These are phyloP conservation scores for Dendrocopos noguchii DNA, from an alignment of 2,113 vertebrate genomes.

Conservation along the genomic window DNA sequence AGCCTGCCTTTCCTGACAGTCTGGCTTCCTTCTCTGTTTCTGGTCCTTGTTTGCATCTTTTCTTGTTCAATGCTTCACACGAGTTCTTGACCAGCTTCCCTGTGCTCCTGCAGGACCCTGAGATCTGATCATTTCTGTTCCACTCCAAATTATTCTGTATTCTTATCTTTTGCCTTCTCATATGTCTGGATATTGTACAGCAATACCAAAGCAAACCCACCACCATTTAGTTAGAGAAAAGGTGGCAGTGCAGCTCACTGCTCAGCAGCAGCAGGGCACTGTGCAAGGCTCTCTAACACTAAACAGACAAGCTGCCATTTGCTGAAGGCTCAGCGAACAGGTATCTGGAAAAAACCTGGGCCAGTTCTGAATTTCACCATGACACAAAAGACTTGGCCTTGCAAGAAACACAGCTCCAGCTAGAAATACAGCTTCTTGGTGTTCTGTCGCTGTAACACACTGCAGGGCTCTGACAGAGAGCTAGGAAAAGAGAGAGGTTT, in stretches of 20 bases:
- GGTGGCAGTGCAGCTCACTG: neutral
- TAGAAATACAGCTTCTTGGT: neutral
- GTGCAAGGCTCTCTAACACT: neutral
- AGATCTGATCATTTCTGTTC: neutral
- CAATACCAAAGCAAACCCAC: neutral
- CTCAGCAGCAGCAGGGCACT: neutral
- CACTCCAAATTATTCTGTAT: neutral
- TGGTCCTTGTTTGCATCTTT: neutral
- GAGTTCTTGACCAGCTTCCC: neutral
- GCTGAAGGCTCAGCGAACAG: neutral
- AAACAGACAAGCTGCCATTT: neutral
- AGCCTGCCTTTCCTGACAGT: neutral
- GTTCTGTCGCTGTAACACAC: neutral
- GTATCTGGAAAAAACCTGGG: neutral
- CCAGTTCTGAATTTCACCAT: neutral
- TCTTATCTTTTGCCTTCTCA: neutral
- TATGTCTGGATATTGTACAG: rapidly evolving
- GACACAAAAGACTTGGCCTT: neutral
- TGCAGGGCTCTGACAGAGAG: neutral
- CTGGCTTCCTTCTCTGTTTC: neutral
- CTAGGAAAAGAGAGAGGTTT: neutral
- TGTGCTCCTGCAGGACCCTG: neutral
- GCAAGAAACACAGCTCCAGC: neutral
- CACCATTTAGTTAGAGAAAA: neutral
- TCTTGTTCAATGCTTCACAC: neutral